Conservation (phyloP, 2,113 vertebrate genomes). For the Atlantisia rogersi region DNA sequence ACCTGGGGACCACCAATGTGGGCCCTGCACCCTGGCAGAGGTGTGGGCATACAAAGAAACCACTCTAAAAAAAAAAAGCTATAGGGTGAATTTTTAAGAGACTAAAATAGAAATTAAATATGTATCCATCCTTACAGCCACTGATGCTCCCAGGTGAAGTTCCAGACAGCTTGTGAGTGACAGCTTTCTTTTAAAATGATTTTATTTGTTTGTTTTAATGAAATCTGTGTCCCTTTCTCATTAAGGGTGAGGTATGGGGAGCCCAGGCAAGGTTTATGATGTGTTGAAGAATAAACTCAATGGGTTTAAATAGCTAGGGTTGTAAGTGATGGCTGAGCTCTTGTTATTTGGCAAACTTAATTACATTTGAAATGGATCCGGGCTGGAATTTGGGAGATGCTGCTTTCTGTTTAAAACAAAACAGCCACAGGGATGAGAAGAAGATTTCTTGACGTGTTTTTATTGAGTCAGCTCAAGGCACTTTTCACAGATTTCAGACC, state of each 20-base stretch:
- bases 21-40: too few relatives aligned
- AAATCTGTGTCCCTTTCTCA: neutral
- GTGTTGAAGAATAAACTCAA: neutral
- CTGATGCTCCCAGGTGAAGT: neutral
- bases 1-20: neutral
- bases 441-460: neutral
- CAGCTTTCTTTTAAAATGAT: neutral
- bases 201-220: neutral
- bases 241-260: neutral
- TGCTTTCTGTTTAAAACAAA: neutral
- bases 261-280: neutral
- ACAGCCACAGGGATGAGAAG: neutral
- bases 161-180: neutral
- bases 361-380: neutral
- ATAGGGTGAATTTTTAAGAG: neutral
- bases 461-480: neutral
- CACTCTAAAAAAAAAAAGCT: neutral
- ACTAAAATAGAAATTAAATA: neutral
- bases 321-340: neutral
- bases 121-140: accelerated
- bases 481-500: neutral
- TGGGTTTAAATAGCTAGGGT: neutral
- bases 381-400: neutral
- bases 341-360: neutral
- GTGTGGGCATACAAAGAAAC: neutral